Evolutionary conservation across 2,888 invertebrate species (phyloP), one percentile per base, ranked within the genome.

Genomic region (Cheilosia scutellata): DNA sequence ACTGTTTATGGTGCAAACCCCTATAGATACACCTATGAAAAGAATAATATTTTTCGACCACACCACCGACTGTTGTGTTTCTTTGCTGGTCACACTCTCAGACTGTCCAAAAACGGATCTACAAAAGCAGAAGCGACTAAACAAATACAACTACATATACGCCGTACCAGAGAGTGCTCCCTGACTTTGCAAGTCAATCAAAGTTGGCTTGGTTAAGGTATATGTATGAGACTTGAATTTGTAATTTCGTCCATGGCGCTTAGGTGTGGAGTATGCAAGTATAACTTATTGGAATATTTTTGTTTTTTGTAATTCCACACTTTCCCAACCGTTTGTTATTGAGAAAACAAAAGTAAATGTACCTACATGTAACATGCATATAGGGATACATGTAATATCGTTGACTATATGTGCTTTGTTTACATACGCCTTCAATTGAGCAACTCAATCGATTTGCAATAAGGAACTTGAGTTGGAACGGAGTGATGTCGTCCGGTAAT

Each of bases 61-160:
- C 53, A 27, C 57, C 62, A 57, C 31, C 31, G 44, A 31, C 49
- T 5, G 16, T 66, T 66, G 20, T 29, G 44, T 75, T 82, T 82
- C 76, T 65, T 82, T 83, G 63, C 72, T 82, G 66, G 77, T 55
- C 82, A 82, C 77, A 82, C 71, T 82, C 76, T 77, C 65, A 71
- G 63, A 49, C 49, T 70, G 47, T 79, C 79, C 75, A 70, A 84
- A 84, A 84, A 84, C 84, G 84, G 84, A 84, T 84, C 84, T 58
- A 71, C 49, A 57, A 33, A 82, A 82, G 57, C 70, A 51, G 27
- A 75, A 33, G 51, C 74, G 65, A 75, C 57, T 33, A 37, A 29
- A 13, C 47, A 29, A 33, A 25, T 16, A 6, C n/a, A 6, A 4
- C 5, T 33, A 20, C 7, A 9, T 13, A 5, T 51, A 29, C 13